A percentile compares a stretch with the other conserved stretches of the same genome.
Evolutionary conservation across 2,888 invertebrate genomes (phyloP).

Genomic region (Gymnosoma rotundatum): DNA sequence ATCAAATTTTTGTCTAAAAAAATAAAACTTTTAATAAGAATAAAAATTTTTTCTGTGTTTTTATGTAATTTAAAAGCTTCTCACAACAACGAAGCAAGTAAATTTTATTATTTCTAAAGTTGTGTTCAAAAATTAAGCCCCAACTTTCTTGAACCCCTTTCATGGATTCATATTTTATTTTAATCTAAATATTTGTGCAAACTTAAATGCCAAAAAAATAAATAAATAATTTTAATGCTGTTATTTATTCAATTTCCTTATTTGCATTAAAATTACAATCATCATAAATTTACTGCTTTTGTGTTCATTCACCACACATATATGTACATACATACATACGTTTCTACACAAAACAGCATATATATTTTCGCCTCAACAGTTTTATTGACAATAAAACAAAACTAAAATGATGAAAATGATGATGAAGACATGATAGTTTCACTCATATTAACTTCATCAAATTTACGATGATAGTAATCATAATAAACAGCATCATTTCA

Average conservation of each 20-base stretch:
- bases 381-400: slow-evolving; percentile 37
- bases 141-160: too few relatives aligned
- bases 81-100: too few relatives aligned
- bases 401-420: not conserved
- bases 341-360: not conserved
- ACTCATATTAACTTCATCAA: not conserved
- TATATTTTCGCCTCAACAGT: slow-evolving; percentile 16
- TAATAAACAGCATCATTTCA: slow-evolving; percentile 1
- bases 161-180: too few relatives aligned
- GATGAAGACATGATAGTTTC: slow-evolving; percentile 5
- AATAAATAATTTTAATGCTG: not conserved
- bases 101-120: too few relatives aligned
- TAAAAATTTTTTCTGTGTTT: too few relatives aligned
- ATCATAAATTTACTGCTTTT: not conserved
- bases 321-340: too few relatives aligned
- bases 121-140: too few relatives aligned
- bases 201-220: not conserved
- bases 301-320: not conserved
- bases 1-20: too few relatives aligned
- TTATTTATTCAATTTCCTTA: not conserved
- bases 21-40: too few relatives aligned
- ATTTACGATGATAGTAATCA: not conserved
- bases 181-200: not conserved
- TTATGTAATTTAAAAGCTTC: too few relatives aligned
- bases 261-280: slow-evolving; percentile 3